Base-by-base conservation (phyloP, 92 coral and sea anemone genomes). In the Isaurus tuberculatus region DNA sequence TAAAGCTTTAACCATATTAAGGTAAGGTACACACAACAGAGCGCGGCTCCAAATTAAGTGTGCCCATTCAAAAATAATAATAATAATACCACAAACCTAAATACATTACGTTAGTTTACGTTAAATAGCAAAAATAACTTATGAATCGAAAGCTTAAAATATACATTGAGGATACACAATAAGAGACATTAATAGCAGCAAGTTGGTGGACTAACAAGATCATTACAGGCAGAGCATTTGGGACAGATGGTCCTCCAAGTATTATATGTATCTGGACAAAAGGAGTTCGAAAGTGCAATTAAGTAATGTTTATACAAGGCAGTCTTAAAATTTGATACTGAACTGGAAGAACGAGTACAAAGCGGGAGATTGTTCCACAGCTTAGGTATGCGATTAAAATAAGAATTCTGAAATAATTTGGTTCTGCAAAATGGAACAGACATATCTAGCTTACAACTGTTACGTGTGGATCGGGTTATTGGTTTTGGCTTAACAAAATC, bases 391-490 rank as follows among this genome's bases (percentile, higher is more conserved):
- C 53, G 57, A 70, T 8, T 70, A 70, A 34, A 70, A 31, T 31
- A 31, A 14, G 53, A 70, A 2, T 31, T 70, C 53, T 70, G 75
- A 70, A 70, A 33, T 70, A 70, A 36, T n/a, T 70, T 70, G 57
- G 75, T 70, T 36, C 53, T 34, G 44, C 75, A 70, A 5, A 70
- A 31, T 34, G 44, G 75, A 70, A 70, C 75, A 34, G 53, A 34
- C 51, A 11, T 70, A 13, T 70, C 75, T 27, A 69, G 74, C 13
- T 69, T 36, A 34, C 74, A 33, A 36, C 29, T 69, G 51, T 69
- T 69, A 36, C 74, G 74, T 33, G 74, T 69, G 27, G 26, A 33
- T 16, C 74, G 74, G 74, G 28, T 69, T 34, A 69, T 34, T 69
- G 74, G 51, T 69, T 69, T 69, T 34, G 49, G 49, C 51, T 69